These are phyloP conservation scores for Dasypogon diadema DNA, from an alignment of 2,888 invertebrate genomes.

Conservation along the genomic window DNA sequence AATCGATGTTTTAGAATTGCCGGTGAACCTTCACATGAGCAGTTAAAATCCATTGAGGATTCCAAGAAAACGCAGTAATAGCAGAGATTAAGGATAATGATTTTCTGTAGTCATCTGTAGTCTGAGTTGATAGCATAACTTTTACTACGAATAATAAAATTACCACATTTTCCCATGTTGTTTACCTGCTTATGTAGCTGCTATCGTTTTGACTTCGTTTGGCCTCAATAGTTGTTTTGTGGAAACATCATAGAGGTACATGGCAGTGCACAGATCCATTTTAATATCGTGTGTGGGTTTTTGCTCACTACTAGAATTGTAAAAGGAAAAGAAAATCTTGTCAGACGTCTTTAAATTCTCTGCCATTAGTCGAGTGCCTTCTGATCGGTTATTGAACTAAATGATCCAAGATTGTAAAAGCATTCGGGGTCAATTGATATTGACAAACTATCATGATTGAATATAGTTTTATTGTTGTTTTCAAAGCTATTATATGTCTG, in stretches of 20 bases:
- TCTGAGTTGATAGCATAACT: background rate
- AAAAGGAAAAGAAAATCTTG: background rate
- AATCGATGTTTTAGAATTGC: no score
- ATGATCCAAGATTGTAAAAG: background rate
- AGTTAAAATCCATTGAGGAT: no score
- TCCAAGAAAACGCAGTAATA: no score
- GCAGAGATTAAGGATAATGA: no score
- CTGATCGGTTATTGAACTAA: conserved; percentile 33
- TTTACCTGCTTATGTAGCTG: background rate
- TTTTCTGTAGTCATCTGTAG: no score
- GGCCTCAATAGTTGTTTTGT: background rate
- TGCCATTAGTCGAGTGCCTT: background rate
- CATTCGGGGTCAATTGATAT: conserved; percentile 6
- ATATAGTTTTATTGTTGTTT: background rate
- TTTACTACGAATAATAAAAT: conserved; percentile 15
- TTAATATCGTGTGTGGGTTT: background rate
- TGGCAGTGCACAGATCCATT: background rate
- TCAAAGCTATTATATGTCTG: background rate
- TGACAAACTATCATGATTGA: background rate
- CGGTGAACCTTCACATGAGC: no score
- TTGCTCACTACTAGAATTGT: background rate
- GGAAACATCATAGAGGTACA: no score
- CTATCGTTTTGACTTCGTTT: background rate
- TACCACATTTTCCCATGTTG: conserved; percentile 2
- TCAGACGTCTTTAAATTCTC: background rate